phyloP scores from a whole-genome alignment of 2,113 vertebrate species.

The Tachysurus fulvidraco region DNA sequence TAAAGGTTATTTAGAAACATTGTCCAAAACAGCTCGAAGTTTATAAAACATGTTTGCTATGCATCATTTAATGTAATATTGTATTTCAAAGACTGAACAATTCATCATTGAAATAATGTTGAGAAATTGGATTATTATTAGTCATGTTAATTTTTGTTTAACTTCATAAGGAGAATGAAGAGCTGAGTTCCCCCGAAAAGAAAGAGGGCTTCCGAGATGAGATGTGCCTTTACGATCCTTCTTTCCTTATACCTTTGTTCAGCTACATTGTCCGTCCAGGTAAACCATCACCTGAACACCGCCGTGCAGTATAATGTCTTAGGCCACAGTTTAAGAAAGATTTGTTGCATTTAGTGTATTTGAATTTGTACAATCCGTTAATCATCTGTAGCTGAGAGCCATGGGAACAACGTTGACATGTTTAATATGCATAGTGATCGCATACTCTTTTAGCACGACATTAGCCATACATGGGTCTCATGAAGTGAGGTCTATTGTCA shows the following conservation, averaged over 20 bases:
- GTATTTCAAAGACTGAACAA: not conserved
- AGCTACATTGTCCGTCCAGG: conserved; percentile 86
- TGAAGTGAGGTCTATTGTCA: too few species aligned
- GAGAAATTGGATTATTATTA: not conserved
- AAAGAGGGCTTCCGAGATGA: conserved; percentile 56
- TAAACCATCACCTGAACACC: conserved; percentile 57
- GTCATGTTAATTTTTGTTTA: not conserved
- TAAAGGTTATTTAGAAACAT: not conserved
- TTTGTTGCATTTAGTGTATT: not conserved
- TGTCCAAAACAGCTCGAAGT: not conserved
- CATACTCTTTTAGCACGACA: not conserved
- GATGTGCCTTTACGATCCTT: conserved; percentile 83
- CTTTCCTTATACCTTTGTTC: conserved; percentile 91
- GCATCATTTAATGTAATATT: not conserved
- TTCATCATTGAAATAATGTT: not conserved
- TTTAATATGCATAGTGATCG: too few species aligned
- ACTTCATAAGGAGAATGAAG: conserved; percentile 69
- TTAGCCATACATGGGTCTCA: too few species aligned
- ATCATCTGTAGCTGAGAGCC: not conserved
- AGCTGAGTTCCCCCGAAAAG: conserved; percentile 66
- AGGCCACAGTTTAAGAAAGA: not conserved
- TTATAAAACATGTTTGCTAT: not conserved
- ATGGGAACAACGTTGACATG: not conserved
- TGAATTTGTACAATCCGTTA: not conserved
- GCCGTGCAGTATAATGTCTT: not conserved